These are phyloP conservation scores for Macropus fuliginosus DNA, from an alignment of 2,797 vertebrate species.

Conservation along the genomic window DNA sequence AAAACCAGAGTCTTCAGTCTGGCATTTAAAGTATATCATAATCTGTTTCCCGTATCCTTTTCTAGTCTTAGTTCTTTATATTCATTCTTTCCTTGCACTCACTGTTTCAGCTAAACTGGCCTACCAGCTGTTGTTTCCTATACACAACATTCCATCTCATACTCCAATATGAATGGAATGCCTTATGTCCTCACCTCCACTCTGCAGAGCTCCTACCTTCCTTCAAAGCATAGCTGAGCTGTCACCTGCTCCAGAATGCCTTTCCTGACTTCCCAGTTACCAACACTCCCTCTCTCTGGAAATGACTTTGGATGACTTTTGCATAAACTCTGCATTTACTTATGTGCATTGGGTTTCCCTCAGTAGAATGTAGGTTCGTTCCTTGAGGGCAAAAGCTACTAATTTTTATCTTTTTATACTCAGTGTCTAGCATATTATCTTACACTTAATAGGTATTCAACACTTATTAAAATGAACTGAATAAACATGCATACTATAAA, in stretches of 20 bases:
- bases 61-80: neutral
- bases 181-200: neutral
- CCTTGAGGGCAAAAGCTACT: neutral
- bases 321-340: neutral
- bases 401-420: neutral
- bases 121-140: neutral
- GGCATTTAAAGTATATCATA: neutral
- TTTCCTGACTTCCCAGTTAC: neutral
- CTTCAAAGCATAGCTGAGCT: neutral
- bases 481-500: neutral
- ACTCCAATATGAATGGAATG: too few species aligned
- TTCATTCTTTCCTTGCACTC: neutral
- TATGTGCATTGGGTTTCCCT: neutral
- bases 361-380: neutral
- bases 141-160: neutral
- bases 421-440: neutral
- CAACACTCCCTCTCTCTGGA: neutral
- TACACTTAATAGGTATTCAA: neutral
- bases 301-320: neutral
- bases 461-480: neutral
- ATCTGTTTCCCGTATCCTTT: neutral
- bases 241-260: neutral
- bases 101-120: neutral
- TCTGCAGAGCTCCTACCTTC: neutral
- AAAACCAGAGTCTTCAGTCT: neutral